These are phyloP conservation scores for Halichoerus grypus DNA, from an alignment of 2,113 vertebrate genomes.

Conservation along the genomic window DNA sequence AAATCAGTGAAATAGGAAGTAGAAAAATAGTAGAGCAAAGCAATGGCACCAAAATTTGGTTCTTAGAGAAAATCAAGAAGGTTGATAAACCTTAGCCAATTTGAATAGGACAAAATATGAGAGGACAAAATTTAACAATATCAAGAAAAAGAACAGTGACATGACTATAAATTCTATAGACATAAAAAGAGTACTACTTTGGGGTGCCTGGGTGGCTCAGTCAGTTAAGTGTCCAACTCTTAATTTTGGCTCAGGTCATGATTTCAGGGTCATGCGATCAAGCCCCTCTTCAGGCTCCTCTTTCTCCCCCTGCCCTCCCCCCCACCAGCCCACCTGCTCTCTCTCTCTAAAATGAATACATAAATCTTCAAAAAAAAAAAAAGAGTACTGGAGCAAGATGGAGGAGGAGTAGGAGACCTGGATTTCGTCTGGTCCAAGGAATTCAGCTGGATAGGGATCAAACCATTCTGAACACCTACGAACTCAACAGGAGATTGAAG, in stretches of 20 bases:
- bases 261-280: neutral
- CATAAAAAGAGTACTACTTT: neutral
- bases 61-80: neutral
- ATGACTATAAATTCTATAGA: neutral
- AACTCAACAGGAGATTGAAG: too few relatives aligned
- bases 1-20: slow-evolving; percentile 26
- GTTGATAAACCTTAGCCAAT: neutral
- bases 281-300: neutral
- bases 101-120: neutral
- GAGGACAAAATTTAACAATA: neutral
- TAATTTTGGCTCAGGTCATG: neutral
- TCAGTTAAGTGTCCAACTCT: neutral
- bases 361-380: neutral
- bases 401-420: too few relatives aligned
- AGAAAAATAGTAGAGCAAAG: neutral
- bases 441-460: too few relatives aligned
- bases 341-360: neutral
- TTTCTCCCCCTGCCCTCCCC: neutral
- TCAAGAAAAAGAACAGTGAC: neutral
- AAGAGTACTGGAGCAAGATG: too few relatives aligned
- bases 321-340: accelerated
- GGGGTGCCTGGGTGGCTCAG: neutral
- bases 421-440: too few relatives aligned
- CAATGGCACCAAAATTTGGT: neutral
- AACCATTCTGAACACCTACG: too few relatives aligned